Base-by-base conservation (phyloP, 2,888 invertebrate species). In the Nebria brevicollis region DNA sequence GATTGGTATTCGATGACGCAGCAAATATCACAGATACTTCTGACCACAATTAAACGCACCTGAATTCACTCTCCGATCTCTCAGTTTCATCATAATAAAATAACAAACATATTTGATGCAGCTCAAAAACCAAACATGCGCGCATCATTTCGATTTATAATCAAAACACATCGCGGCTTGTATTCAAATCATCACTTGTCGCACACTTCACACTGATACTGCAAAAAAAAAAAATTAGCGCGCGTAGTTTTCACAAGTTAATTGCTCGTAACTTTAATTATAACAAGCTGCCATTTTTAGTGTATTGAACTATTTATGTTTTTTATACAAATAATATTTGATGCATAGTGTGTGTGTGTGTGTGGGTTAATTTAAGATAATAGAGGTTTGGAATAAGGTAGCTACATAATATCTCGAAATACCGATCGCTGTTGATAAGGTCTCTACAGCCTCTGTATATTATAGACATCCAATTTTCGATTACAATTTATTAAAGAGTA, bases 401-500 rank as follows among this genome's bases (percentile, higher is more conserved):
- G 81, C 81, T 41, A 34, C 34, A 54, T 54, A 11, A 10, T 73
- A 34, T 72, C 75, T 81, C 75, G 81, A 54, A 75, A 81, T 81
- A 76, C 81, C 75, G 81, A 81, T 81, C 76, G 15, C 41, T 76
- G 81, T 76, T 66, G 70, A 64, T 26, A 41, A 43, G 72, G 68
- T 81, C 66, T 43, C 15, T 76, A 25, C 74, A 15, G 74, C 43
- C 42, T n/a, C 25, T 72, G 20, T 34, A 15, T 34, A 34, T 15
- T 42, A 64, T 43, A 68, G 78, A 75, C 81, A 78, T 78, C 74
- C 78, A 82, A 77, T 82, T 83, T 83, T 83, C 83, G 83, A 83
- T 83, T 82, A 83, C 82, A 82, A 83, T 82, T 79, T 82, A 82
- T 82, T 83, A 83, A 82, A 72, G 79, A 79, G 20, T 81, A 82